Evolutionary conservation across 2,888 invertebrate species (phyloP).

Genomic region (Drosophila kambysellisi): DNA sequence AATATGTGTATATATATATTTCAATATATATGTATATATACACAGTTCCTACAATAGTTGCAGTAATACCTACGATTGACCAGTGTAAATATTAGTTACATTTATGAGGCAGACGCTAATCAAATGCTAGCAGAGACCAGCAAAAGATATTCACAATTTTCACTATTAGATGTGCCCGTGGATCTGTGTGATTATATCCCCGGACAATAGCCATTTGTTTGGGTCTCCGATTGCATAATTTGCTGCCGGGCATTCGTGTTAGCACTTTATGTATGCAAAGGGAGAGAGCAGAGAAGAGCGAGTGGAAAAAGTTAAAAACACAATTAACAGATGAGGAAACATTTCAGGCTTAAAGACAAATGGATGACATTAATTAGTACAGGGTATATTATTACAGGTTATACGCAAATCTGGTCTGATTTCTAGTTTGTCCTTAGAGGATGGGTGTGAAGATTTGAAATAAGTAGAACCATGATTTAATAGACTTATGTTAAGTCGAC

Average conservation of each 20-base stretch:
- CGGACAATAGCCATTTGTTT: conserved; percentile 11
- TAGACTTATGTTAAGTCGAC: neutral
- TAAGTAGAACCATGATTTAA: neutral
- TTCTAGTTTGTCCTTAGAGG: neutral
- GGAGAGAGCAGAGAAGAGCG: neutral
- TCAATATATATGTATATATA: neutral
- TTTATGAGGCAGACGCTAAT: conserved; percentile 62
- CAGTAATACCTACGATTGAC: neutral
- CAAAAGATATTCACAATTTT: conserved; percentile 27
- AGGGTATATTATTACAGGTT: conserved; percentile 1
- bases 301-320: neutral
- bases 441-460: neutral
- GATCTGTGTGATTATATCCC: conserved; percentile 21
- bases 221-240: conserved; percentile 34
- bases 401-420: neutral
- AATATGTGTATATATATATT: conserved; percentile 21
- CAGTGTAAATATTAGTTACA: conserved; percentile 56
- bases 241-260: conserved; percentile 16
- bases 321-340: neutral
- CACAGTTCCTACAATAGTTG: neutral
- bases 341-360: neutral
- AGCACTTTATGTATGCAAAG: conserved; percentile 28
- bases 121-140: conserved; percentile 21
- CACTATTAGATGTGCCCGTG: conserved; percentile 28
- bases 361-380: neutral